These are phyloP conservation scores for Ptychochromis oligacanthus DNA, from an alignment of 2,113 vertebrate genomes.

Conservation along the genomic window DNA sequence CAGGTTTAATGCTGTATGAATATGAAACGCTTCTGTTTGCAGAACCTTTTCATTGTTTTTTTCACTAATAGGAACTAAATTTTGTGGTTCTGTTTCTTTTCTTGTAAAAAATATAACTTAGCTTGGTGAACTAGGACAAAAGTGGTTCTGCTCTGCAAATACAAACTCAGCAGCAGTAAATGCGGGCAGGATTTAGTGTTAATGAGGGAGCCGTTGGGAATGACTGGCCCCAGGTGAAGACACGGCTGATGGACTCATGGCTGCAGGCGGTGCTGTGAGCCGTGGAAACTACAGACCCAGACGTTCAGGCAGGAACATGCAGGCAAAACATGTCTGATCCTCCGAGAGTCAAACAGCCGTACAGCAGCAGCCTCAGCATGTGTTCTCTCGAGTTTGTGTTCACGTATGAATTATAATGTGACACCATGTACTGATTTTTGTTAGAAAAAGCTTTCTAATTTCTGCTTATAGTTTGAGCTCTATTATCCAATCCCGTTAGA, in stretches of 20 bases:
- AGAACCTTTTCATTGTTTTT: neutral
- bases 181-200: neutral
- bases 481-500: neutral
- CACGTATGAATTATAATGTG: neutral
- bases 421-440: neutral
- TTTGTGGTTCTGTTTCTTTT: neutral
- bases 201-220: constrained; percentile 34
- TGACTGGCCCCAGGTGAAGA: constrained; percentile 15
- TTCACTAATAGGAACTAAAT: neutral
- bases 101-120: no score
- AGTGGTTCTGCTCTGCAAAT: no score
- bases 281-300: neutral
- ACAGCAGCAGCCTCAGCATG: neutral
- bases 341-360: neutral
- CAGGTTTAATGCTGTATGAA: neutral
- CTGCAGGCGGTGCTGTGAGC: constrained; percentile 40
- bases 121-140: no score
- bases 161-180: neutral
- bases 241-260: constrained; percentile 26
- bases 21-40: fast-evolving
- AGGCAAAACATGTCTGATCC: neutral
- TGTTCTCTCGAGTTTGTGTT: no score
- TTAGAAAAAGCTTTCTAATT: neutral
- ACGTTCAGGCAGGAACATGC: neutral
- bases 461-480: neutral